Conservation (phyloP, 2,797 vertebrate genomes). For the Columba guinea region DNA sequence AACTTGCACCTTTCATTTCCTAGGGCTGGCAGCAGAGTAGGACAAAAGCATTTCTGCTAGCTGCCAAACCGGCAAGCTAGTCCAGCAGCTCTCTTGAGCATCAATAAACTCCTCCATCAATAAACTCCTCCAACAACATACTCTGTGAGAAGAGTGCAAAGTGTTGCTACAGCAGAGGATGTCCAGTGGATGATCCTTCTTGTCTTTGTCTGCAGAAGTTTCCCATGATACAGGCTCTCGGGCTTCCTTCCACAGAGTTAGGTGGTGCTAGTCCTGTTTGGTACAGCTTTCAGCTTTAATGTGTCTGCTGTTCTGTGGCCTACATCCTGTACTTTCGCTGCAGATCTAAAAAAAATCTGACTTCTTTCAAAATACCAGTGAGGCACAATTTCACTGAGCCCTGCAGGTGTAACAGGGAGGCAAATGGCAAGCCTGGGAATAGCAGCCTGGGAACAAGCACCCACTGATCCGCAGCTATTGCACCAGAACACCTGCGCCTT, state of each 20-base stretch:
- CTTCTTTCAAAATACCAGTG: background rate
- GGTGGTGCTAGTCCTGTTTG: background rate
- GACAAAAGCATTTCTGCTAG: background rate
- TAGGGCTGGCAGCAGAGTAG: background rate
- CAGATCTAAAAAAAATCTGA: background rate
- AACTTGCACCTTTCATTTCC: background rate
- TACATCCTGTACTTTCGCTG: background rate
- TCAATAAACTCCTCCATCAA: background rate
- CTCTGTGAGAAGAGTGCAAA: background rate
- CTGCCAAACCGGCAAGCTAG: background rate
- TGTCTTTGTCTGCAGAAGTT: background rate
- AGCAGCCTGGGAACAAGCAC: background rate
- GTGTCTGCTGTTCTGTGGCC: background rate
- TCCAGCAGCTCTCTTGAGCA: background rate
- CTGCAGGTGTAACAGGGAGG: background rate
- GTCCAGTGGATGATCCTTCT: background rate
- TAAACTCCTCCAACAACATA: background rate
- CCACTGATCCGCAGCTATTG: background rate
- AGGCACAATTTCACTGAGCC: background rate
- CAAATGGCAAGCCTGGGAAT: background rate
- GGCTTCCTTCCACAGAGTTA: background rate
- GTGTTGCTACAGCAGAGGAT: background rate
- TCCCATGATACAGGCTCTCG: background rate
- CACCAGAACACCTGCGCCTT: background rate
- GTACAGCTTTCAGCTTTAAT: background rate